Percentiles rank a stretch among this genome's conserved stretches.
phyloP scores from a whole-genome alignment of 2,797 vertebrate species.

The Neomorphus geoffroyi region DNA sequence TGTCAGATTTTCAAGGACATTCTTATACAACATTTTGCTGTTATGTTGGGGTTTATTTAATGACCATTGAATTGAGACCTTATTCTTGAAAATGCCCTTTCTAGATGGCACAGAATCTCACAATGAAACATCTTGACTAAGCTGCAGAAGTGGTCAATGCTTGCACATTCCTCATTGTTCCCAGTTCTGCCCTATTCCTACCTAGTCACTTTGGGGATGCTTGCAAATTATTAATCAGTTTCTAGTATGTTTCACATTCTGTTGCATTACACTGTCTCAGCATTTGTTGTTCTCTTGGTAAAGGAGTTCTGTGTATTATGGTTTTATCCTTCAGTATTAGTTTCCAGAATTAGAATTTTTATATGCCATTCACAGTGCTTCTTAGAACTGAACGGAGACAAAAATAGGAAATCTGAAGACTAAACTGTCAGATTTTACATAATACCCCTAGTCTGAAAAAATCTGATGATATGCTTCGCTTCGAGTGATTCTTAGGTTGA shows the following conservation, averaged over 20 bases:
- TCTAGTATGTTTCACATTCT: neutral
- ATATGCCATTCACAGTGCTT: neutral
- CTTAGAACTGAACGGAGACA: neutral
- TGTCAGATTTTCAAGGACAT: neutral
- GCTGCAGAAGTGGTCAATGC: neutral
- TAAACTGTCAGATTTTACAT: neutral
- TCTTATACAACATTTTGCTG: neutral
- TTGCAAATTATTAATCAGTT: neutral
- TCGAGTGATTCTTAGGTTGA: neutral
- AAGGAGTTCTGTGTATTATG: neutral
- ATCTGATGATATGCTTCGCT: neutral
- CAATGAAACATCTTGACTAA: neutral
- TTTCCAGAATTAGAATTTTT: neutral
- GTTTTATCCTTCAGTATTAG: neutral
- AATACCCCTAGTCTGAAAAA: neutral
- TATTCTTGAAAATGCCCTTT: neutral
- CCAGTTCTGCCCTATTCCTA: neutral
- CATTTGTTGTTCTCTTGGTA: neutral
- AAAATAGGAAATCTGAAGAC: constrained; percentile 4
- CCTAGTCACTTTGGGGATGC: neutral
- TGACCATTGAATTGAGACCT: neutral
- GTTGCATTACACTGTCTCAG: neutral
- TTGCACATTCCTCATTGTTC: neutral
- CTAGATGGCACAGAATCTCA: neutral
- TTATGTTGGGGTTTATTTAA: neutral